These are phyloP conservation scores for Coecobrya sp. DNA, from an alignment of 2,888 invertebrate species.

Conservation along the genomic window DNA sequence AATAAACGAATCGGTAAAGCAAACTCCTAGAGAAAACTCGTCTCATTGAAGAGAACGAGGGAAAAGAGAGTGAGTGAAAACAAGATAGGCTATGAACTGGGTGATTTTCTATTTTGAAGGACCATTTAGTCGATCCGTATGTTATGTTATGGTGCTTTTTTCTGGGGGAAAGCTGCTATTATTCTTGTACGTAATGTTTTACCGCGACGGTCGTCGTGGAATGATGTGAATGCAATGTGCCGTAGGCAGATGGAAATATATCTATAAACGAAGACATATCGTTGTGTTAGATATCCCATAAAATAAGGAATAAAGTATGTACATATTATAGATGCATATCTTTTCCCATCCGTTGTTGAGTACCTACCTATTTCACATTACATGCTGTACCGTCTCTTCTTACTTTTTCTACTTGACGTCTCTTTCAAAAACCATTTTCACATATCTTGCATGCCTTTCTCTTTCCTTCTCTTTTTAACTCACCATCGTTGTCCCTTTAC, in stretches of 20 bases:
- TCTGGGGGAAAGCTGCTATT: constrained; percentile 16
- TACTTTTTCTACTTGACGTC: constrained; percentile 66
- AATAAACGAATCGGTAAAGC: neutral
- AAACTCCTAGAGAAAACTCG: constrained; percentile 16
- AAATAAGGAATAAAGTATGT: neutral
- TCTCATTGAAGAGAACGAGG: constrained; percentile 33
- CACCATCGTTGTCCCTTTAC: neutral
- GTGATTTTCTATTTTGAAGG: constrained; percentile 73
- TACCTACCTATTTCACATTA: constrained; percentile 39
- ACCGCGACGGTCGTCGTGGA: constrained; percentile 12
- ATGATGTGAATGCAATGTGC: constrained; percentile 43
- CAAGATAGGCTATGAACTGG: constrained; percentile 60
- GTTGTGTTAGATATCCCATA: neutral
- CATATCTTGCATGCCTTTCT: constrained; percentile 58
- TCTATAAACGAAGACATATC: neutral
- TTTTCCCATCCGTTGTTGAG: neutral
- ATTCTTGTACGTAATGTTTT: constrained; percentile 41
- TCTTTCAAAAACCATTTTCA: constrained; percentile 72
- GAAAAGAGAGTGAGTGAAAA: constrained; percentile 53
- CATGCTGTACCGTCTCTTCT: neutral
- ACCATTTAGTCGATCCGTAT: constrained; percentile 70
- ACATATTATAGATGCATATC: neutral
- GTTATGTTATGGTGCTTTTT: constrained; percentile 61
- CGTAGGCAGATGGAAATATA: constrained; percentile 10
- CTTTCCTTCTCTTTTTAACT: constrained; percentile 39